phyloP scores from a whole-genome alignment of 1,140 invertebrate genomes.

The Ectropis grisescens region DNA sequence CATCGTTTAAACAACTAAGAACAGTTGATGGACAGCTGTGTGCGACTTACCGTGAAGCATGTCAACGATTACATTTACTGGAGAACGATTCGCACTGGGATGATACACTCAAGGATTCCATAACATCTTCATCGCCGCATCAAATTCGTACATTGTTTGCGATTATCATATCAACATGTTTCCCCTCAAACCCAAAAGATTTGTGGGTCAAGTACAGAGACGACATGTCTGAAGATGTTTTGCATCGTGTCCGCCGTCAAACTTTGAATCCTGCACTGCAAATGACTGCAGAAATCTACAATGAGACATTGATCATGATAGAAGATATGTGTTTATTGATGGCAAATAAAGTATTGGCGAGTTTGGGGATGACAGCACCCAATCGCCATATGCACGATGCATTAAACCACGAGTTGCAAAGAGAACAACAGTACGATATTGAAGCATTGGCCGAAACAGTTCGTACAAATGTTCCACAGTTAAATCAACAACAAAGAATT shows the following conservation, averaged over 20 bases:
- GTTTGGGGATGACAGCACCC: conserved; percentile 32
- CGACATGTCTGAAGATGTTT: conserved; percentile 33
- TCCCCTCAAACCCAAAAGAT: conserved; percentile 8
- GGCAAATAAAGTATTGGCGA: conserved; percentile 30
- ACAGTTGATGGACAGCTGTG: too few relatives aligned
- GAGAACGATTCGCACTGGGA: too few relatives aligned
- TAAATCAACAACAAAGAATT: neutral
- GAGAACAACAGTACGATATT: conserved; percentile 36
- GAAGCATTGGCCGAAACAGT: conserved; percentile 17
- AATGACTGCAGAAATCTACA: conserved; percentile 32
- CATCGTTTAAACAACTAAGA: too few relatives aligned
- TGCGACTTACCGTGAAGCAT: too few relatives aligned
- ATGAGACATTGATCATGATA: conserved; percentile 39
- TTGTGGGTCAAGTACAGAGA: conserved; percentile 27
- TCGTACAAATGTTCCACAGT: neutral
- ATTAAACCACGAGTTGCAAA: conserved; percentile 39
- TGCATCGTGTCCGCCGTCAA: conserved; percentile 22
- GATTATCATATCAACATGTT: too few relatives aligned
- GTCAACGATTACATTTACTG: too few relatives aligned
- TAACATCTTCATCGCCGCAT: too few relatives aligned
- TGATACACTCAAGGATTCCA: too few relatives aligned
- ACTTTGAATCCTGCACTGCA: conserved; percentile 14
- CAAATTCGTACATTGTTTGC: conserved; percentile 20
- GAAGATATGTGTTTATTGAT: conserved; percentile 44
- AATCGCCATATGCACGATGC: conserved; percentile 35